These are phyloP conservation scores for Cyrtonyx montezumae DNA, from an alignment of 2,113 vertebrate species.

Conservation along the genomic window DNA sequence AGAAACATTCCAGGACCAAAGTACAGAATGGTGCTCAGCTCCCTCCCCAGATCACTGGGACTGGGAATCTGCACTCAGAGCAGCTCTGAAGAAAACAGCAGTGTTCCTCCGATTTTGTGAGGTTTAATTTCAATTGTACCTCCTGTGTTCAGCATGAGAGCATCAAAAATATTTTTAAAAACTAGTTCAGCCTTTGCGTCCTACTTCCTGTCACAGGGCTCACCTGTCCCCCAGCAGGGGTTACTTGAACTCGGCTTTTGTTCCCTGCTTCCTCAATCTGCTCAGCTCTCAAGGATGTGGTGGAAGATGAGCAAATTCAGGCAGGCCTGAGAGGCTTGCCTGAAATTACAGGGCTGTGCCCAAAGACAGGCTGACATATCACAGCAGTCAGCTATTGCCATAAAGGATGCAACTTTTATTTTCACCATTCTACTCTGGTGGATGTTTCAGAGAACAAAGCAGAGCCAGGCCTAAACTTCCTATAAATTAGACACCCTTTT, in stretches of 20 bases:
- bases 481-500: not conserved
- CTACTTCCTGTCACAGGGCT: not conserved
- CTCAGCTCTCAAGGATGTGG: not conserved
- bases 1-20: not conserved
- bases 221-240: not conserved
- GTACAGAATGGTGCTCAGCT: accelerated
- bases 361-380: not conserved
- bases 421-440: not conserved
- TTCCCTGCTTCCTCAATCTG: not conserved
- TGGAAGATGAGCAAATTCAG: not conserved
- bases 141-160: accelerated
- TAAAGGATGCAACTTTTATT: not conserved
- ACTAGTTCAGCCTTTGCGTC: not conserved
- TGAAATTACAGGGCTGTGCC: not conserved
- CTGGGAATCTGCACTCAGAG: not conserved
- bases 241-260: not conserved
- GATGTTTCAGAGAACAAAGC: not conserved
- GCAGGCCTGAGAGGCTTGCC: not conserved
- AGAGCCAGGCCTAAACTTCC: not conserved
- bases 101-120: not conserved
- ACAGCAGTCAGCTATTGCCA: not conserved
- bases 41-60: too few relatives aligned
- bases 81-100: not conserved
- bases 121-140: not conserved
- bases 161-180: not conserved